A percentile compares a stretch with the other conserved stretches of the same genome.
Evolutionary conservation across 2,888 invertebrate species (phyloP).

Genomic region (Sacculina carcini): DNA sequence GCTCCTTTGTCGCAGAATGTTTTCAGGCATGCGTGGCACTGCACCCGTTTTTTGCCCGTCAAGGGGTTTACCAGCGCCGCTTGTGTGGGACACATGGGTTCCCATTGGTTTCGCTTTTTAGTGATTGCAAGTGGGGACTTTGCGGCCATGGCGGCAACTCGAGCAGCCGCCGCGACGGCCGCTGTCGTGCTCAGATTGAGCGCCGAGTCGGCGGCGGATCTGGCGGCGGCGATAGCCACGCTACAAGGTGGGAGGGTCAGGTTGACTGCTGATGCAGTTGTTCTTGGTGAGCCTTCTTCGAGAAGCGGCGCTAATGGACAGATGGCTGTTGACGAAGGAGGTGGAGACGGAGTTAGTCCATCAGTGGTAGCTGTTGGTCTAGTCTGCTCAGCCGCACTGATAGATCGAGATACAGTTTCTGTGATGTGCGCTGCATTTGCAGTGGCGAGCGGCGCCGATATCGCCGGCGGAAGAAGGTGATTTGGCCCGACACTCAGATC

Average conservation of each 20-base stretch:
- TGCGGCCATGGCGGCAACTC: conserved; percentile 14
- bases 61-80: conserved; percentile 75
- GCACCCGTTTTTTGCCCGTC: conserved; percentile 84
- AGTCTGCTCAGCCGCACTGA: conserved; percentile 4
- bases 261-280: conserved; percentile 10
- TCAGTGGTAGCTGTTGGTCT: conserved; percentile 3
- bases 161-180: conserved; percentile 12
- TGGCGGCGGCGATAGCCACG: conserved; percentile 11
- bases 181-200: conserved; percentile 15
- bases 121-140: too few species aligned
- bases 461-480: conserved; percentile 11
- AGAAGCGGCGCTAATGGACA: conserved; percentile 26
- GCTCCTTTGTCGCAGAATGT: conserved; percentile 99
- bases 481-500: conserved; percentile 22
- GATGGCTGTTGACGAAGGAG: conserved; percentile 1
- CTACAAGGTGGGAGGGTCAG: conserved; percentile 10
- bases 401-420: conserved; percentile 4
- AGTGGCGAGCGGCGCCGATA: conserved; percentile 8
- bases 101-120: conserved; percentile 21
- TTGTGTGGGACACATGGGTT: conserved; percentile 25
- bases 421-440: conserved; percentile 7
- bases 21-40: conserved; percentile 92
- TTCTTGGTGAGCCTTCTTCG: conserved; percentile 6
- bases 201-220: conserved; percentile 13
- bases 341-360: not conserved